Conservation (phyloP, 2,113 vertebrate species). For the Sphyrna mokarran region DNA sequence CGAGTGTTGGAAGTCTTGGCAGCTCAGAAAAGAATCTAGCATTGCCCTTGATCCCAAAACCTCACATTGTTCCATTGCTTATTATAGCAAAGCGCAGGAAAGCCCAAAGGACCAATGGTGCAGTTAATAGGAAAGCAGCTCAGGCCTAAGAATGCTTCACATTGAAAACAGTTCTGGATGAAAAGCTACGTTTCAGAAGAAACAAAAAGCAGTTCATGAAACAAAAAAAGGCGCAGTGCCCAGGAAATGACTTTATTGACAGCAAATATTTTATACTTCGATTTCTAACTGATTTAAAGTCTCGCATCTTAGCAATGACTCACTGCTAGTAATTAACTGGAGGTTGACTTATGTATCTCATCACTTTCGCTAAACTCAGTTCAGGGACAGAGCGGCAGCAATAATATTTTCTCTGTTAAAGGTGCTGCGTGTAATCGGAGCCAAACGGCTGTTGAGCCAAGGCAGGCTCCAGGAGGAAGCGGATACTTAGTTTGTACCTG, state of each 20-base stretch:
- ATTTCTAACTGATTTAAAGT: background rate
- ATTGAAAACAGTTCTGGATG: constrained; percentile 22
- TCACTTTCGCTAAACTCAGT: background rate
- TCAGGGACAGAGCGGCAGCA: background rate
- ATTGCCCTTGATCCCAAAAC: constrained; percentile 19
- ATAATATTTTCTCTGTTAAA: too few species aligned
- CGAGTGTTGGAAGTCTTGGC: background rate
- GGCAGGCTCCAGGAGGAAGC: too few species aligned
- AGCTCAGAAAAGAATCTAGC: background rate
- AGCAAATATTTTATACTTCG: background rate
- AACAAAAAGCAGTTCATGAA: constrained; percentile 10
- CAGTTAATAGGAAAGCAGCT: background rate
- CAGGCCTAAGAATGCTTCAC: background rate
- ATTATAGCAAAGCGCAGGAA: constrained; percentile 21
- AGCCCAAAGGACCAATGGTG: background rate
- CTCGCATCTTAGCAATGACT: background rate
- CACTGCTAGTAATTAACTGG: background rate
- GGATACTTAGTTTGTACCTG: background rate
- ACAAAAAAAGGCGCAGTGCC: background rate
- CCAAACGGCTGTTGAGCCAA: background rate
- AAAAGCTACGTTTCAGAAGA: background rate
- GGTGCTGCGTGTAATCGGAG: background rate
- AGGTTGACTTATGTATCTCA: background rate
- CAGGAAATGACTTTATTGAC: background rate
- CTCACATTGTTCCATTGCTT: constrained; percentile 25